Conservation (phyloP, 2,797 vertebrate species). For the Typhlichthys subterraneus region DNA sequence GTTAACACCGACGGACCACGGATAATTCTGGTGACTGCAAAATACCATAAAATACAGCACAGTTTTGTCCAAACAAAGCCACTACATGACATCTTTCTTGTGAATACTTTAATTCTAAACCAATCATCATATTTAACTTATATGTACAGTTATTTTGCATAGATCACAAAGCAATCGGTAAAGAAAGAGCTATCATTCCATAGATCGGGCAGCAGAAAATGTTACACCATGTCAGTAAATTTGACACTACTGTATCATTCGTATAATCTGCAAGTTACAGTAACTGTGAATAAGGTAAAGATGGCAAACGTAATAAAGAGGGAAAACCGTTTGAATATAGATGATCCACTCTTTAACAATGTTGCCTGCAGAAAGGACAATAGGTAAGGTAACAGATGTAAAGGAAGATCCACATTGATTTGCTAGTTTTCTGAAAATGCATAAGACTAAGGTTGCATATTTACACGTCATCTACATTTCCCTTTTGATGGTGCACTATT, state of each 20-base stretch:
- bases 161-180: conserved; percentile 12
- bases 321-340: conserved; percentile 1
- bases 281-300: neutral
- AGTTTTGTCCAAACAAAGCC: conserved; percentile 16
- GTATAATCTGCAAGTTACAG: neutral
- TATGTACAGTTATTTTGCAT: conserved; percentile 25
- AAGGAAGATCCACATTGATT: conserved; percentile 12
- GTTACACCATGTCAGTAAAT: neutral
- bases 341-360: conserved; percentile 4
- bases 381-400: conserved; percentile 12
- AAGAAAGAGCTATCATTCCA: conserved; percentile 10
- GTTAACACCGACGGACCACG: neutral
- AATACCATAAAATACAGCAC: no score
- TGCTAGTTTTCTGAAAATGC: neutral
- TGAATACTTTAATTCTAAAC: conserved; percentile 10
- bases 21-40: no score
- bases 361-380: conserved; percentile 5
- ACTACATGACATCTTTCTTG: conserved; percentile 6
- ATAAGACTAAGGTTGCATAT: conserved; percentile 2
- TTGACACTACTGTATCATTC: neutral
- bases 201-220: conserved; percentile 1
- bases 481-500: conserved; percentile 10
- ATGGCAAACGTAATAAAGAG: conserved; percentile 27
- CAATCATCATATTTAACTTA: conserved; percentile 17
- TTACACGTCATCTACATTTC: conserved; percentile 20